A percentile compares a stretch with the other conserved stretches of the same genome.
Conservation (phyloP, 1,140 invertebrate genomes). For the Brachystomella parvula region DNA sequence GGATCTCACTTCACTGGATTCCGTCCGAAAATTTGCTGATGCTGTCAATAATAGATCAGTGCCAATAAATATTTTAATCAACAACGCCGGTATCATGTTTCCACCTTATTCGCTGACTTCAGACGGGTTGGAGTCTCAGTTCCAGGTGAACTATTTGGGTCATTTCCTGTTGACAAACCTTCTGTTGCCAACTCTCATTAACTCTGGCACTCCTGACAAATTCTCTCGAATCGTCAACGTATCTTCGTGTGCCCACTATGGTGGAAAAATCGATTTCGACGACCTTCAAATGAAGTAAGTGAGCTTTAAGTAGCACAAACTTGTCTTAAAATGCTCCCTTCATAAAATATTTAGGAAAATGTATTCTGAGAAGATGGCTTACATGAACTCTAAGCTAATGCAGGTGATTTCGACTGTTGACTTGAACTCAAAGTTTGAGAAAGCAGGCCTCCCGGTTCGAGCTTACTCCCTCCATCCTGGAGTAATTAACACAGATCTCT, state of each 20-base stretch:
- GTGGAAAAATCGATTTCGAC: conserved; percentile 48
- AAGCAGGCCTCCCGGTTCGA: conserved; percentile 53
- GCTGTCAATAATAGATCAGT: conserved; percentile 56
- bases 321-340: not conserved
- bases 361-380: conserved; percentile 47
- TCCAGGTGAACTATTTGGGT: conserved; percentile 74
- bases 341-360: conserved; percentile 14
- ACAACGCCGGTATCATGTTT: conserved; percentile 87
- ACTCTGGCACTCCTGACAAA: not conserved
- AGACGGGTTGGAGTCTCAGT: conserved; percentile 74
- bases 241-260: conserved; percentile 68
- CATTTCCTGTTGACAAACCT: conserved; percentile 80
- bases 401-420: conserved; percentile 68
- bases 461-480: conserved; percentile 77
- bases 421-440: conserved; percentile 54
- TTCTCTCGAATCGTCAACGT: conserved; percentile 73
- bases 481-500: conserved; percentile 74
- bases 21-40: conserved; percentile 64
- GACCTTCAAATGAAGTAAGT: conserved; percentile 17
- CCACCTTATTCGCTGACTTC: conserved; percentile 61
- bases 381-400: conserved; percentile 79
- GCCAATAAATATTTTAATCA: conserved; percentile 63
- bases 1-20: conserved; percentile 59
- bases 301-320: not conserved
- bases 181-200: conserved; percentile 58